Base-by-base conservation (phyloP, 2,888 invertebrate genomes). In the Ditula angustiorana region DNA sequence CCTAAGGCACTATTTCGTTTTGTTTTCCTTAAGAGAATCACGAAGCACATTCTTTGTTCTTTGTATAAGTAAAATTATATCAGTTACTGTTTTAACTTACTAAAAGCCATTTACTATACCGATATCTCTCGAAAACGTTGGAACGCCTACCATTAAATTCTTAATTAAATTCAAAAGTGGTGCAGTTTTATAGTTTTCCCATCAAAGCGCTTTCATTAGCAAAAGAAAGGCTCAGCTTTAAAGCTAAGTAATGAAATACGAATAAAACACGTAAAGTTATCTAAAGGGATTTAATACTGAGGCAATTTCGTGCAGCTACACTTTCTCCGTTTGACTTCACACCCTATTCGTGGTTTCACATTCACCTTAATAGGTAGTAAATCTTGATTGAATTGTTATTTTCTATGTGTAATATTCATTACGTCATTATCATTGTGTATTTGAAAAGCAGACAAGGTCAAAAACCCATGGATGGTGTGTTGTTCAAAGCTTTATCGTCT, bases 121-220 rank as follows among this genome's bases (percentile, higher is more conserved):
- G 19, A 46, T 21, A 13, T 47, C 7, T 24, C 8, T 26, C 13
- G 8, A 26, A 7, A 13, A 37, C 35, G 13, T 4, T n/a, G 11
- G 11, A 23, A 23, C 46, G 2, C n/a, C n/a, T 24, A 26, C 49
- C 26, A 49, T 49, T 26, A 49, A 28, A 13, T 49, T 28, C 26
- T 28, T 28, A n/a, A n/a, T n/a, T n/a, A n/a, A n/a, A n/a, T 26
- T 16, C 49, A 49, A 28, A 28, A 49, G 49, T 49, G 10, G 49
- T 26, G 30, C 19, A 19, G 21, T 26, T 49, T 52, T 52, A 52
- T 30, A 2, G 55, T 26, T 37, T 33, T 35, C 11, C 26, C 41
- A 41, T 35, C 24, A 28, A 46, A 47, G 33, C 44, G 19, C 24
- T 47, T 24, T 23, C 13, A 47, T 47, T 47, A 47, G 10, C 24